phyloP scores from a whole-genome alignment of 37 sponge, comb jelly and placozoan genomes.

The Corticium candelabrum region DNA sequence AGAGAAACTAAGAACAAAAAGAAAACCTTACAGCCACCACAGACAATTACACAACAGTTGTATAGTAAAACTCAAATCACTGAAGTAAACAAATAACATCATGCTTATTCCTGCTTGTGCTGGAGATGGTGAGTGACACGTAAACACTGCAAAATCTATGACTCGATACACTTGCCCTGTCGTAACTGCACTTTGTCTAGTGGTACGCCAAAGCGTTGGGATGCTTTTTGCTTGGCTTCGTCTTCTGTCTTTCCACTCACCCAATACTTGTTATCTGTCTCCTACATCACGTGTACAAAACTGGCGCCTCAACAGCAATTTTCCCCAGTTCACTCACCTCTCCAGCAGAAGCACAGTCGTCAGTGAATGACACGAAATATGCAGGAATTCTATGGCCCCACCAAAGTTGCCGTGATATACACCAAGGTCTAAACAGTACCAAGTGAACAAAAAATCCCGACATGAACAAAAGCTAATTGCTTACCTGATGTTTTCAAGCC shows the following conservation, averaged over 20 bases:
- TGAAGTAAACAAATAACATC: too few relatives aligned
- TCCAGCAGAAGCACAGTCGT: constrained; percentile 36
- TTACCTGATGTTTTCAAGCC: constrained; percentile 68
- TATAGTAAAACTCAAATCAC: too few relatives aligned
- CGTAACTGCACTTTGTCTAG: constrained; percentile 53
- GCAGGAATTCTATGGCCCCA: constrained; percentile 99
- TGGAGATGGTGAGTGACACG: too few relatives aligned
- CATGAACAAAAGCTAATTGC: not conserved
- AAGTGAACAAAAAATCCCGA: not conserved
- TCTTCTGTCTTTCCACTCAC: constrained; percentile 73
- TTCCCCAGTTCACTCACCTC: constrained; percentile 26
- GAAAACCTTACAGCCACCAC: not conserved
- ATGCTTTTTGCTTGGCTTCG: constrained; percentile 75
- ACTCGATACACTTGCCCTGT: constrained; percentile 60
- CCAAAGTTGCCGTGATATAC: constrained; percentile 98
- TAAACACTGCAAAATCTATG: too few relatives aligned
- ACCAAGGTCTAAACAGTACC: constrained; percentile 66
- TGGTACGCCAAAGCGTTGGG: constrained; percentile 59
- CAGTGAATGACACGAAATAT: constrained; percentile 65
- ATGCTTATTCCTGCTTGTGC: too few relatives aligned
- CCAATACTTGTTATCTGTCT: constrained; percentile 48
- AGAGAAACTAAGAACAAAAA: not conserved
- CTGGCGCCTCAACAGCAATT: not conserved
- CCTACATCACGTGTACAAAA: constrained; percentile 26
- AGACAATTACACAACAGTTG: not conserved